A percentile compares a stretch with the other conserved stretches of the same genome.
These are phyloP conservation scores for Ormia ochracea DNA, from an alignment of 2,888 invertebrate genomes.

Conservation along the genomic window DNA sequence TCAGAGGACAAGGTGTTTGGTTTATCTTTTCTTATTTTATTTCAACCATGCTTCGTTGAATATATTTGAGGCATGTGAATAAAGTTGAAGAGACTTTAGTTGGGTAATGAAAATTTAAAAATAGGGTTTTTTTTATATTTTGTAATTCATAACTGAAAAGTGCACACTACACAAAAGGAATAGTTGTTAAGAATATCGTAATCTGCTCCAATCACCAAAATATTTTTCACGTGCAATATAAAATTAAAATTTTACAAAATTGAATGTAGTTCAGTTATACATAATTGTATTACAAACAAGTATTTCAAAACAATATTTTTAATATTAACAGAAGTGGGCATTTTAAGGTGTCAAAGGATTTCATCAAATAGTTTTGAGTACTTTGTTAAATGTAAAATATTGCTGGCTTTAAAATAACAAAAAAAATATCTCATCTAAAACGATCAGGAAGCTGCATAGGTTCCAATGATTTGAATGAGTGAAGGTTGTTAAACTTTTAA, in stretches of 20 bases:
- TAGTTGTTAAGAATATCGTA: neutral
- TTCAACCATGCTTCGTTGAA: conserved; percentile 9
- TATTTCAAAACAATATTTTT: too few relatives aligned
- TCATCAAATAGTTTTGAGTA: too few relatives aligned
- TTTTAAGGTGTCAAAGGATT: too few relatives aligned
- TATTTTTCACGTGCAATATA: neutral
- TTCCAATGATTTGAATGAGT: too few relatives aligned
- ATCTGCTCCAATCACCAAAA: neutral
- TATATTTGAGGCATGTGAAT: conserved; percentile 23
- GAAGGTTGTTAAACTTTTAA: neutral
- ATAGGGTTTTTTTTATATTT: neutral
- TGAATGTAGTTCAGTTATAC: neutral
- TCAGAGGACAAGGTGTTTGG: conserved; percentile 13
- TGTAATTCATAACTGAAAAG: conserved; percentile 8
- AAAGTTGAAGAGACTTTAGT: neutral
- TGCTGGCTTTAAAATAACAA: too few relatives aligned
- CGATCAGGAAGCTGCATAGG: too few relatives aligned
- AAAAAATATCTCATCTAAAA: too few relatives aligned
- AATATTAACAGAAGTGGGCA: too few relatives aligned
- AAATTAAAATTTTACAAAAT: too few relatives aligned
- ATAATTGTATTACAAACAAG: too few relatives aligned
- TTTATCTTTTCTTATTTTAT: neutral
- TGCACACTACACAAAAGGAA: neutral
- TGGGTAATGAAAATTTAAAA: neutral
- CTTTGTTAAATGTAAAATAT: too few relatives aligned